phyloP scores from a whole-genome alignment of 1,140 invertebrate genomes.

The Octopus sinensis region DNA sequence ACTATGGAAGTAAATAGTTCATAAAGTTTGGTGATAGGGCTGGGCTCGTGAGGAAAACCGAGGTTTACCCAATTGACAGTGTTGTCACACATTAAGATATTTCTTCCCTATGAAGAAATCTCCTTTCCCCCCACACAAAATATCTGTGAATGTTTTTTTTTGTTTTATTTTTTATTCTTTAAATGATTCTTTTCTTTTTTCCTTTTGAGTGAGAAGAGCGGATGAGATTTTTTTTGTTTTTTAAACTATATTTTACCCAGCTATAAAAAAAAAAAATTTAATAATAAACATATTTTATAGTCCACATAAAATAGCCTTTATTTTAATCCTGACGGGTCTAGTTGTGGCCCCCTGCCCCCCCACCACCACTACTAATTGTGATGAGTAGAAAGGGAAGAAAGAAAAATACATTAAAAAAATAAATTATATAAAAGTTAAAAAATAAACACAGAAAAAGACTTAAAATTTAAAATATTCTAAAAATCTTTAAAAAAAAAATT shows the following conservation, averaged over 20 bases:
- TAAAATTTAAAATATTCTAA: not conserved
- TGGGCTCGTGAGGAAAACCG: not conserved
- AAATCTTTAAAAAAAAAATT: not conserved
- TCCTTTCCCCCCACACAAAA: not conserved
- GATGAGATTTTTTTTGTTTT: constrained; percentile 27
- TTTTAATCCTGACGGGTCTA: constrained; percentile 24
- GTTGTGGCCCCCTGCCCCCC: not conserved
- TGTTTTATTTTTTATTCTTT: too few relatives aligned
- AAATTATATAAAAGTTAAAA: constrained; percentile 1
- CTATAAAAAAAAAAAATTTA: not conserved
- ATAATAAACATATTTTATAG: constrained; percentile 32
- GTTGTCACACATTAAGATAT: constrained; percentile 1
- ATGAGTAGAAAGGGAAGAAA: not conserved
- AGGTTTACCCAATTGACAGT: not conserved
- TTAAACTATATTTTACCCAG: constrained; percentile 37
- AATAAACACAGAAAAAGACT: not conserved
- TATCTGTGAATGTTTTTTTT: too few relatives aligned
- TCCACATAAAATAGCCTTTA: constrained; percentile 25
- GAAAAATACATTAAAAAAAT: not conserved
- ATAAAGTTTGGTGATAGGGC: not conserved
- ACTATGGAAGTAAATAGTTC: not conserved
- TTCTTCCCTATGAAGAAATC: not conserved
- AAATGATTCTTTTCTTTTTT: constrained; percentile 7
- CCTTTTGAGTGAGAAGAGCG: constrained; percentile 16
- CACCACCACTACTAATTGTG: not conserved